These are phyloP conservation scores for Tetrao urogallus DNA, from an alignment of 2,113 vertebrate species.

Conservation along the genomic window DNA sequence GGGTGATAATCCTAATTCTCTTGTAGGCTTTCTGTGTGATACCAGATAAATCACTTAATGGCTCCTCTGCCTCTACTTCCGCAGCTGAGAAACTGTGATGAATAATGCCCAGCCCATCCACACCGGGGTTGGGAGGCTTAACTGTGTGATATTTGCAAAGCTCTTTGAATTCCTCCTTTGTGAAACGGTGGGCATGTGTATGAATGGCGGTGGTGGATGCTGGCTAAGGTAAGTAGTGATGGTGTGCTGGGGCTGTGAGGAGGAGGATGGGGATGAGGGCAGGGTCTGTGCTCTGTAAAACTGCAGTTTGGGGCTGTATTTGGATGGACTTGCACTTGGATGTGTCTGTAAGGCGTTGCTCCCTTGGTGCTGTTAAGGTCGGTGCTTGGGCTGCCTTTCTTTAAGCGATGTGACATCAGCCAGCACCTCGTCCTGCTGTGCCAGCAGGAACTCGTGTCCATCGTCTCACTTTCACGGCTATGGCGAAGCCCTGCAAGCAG, in stretches of 20 bases:
- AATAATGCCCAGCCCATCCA: neutral
- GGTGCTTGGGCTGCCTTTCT: neutral
- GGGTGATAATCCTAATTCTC: constrained; percentile 22
- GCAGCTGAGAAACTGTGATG: neutral
- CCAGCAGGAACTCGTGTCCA: neutral
- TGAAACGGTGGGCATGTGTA: neutral
- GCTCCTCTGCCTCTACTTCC: neutral
- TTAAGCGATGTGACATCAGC: neutral
- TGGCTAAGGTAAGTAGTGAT: rapidly evolving
- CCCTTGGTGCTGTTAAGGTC: neutral
- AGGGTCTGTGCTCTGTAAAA: neutral
- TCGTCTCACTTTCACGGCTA: constrained; percentile 44
- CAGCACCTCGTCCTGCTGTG: neutral
- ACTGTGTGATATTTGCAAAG: neutral
- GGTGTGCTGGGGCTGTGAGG: neutral
- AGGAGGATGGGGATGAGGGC: neutral
- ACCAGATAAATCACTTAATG: neutral
- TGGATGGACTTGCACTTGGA: rapidly evolving
- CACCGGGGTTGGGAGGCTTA: neutral
- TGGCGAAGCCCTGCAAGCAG: neutral
- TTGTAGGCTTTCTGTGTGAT: neutral
- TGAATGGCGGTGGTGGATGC: neutral
- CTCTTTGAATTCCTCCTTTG: neutral
- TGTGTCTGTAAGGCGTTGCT: neutral
- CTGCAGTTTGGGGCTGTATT: neutral